Evolutionary conservation across 2,888 invertebrate genomes (phyloP).

Genomic region (Apoderus coryli): DNA sequence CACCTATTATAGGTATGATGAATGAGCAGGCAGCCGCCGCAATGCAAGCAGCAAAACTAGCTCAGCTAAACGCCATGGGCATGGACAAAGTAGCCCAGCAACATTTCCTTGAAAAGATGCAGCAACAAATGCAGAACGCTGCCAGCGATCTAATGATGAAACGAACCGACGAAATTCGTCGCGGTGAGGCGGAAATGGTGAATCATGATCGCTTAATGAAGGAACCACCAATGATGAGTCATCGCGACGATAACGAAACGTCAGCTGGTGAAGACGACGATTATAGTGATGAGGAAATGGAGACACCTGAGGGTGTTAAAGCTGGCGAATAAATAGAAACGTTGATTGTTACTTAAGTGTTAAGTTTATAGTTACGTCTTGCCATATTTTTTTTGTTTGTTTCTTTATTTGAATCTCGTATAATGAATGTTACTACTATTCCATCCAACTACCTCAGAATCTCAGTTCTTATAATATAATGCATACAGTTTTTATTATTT

Average conservation of each 20-base stretch:
- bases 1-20: no score
- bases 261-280: slow-evolving; percentile 41
- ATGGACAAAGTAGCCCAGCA: slow-evolving; percentile 37
- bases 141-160: slow-evolving; percentile 39
- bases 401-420: no score
- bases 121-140: slow-evolving; percentile 40
- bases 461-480: no score
- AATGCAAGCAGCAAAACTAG: slow-evolving; percentile 63
- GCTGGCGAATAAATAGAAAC: slow-evolving; percentile 25
- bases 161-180: slow-evolving; percentile 32
- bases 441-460: slow-evolving; percentile 64
- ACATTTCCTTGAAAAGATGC: slow-evolving; percentile 41
- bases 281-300: slow-evolving; percentile 36
- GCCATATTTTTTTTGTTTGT: no score
- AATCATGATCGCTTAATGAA: slow-evolving; percentile 32
- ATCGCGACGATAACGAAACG: slow-evolving; percentile 35
- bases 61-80: slow-evolving; percentile 57
- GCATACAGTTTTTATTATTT: no score
- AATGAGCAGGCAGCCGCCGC: slow-evolving; percentile 54
- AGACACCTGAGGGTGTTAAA: slow-evolving; percentile 34
- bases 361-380: slow-evolving; percentile 12
- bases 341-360: neutral
- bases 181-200: slow-evolving; percentile 40
- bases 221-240: no score
- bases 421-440: slow-evolving; percentile 32